Evolutionary conservation across 2,113 vertebrate genomes (phyloP), one percentile per base, ranked within the genome.

Genomic region (Ailurus styani): DNA sequence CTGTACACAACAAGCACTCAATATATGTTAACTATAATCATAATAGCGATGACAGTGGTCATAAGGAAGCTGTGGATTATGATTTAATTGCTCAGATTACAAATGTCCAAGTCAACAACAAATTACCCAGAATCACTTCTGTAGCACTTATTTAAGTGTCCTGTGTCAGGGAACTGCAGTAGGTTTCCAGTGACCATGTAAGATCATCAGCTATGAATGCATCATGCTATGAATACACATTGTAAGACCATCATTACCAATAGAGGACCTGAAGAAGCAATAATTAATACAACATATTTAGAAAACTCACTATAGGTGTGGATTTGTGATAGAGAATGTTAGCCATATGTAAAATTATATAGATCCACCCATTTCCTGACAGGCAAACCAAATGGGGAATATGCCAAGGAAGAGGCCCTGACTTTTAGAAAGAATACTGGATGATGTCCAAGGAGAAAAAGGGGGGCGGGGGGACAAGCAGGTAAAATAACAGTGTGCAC

Each of bases 391-490:
- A 83, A 17, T n/a, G 31, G 54, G 29, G 9, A 82, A 25, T 50
- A 55, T 17, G 7, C 20, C 47, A 86, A 68, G 18, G 27, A 87
- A 23, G 21, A 75, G 4, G 14, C 62, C 9, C 47, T 40, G 29
- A 92, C 21, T 52, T 37, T 77, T 7, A 5, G 13, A 23, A 82
- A 70, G 29, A 47, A 54, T 77, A 70, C 1, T 21, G 23, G 15
- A 37, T 20, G 40, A 15, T 50, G 37, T 34, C 31, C 10, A 54
- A 81, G 31, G 18, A 9, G 17, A 79, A 62, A 42, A 20, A 15
- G 13, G 13, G 2, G 1, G 17, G 7, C 2, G 6, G 62, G 62
- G 27, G 2, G 1, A 7, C 0, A 10, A 34, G 13, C 1, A 42
- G 37, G 13, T 57, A 87, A 72, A 92, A 64, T 25, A 87, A 90